phyloP scores from a whole-genome alignment of 2,797 vertebrate species.

The Manis javanica region DNA sequence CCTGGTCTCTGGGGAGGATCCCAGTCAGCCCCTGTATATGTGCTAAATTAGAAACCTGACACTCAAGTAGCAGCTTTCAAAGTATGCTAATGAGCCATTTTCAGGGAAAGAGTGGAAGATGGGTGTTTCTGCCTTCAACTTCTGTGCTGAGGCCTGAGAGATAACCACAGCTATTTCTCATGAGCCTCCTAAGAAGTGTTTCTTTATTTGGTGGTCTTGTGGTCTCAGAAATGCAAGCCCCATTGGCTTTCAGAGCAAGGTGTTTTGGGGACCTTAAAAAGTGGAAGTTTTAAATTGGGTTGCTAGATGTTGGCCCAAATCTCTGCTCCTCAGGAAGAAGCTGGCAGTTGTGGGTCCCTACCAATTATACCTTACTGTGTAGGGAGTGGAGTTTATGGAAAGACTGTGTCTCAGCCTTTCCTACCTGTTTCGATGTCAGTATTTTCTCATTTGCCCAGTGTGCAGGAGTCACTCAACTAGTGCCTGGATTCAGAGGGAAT shows the following conservation, averaged over 20 bases:
- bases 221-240: background rate
- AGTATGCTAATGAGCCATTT: background rate
- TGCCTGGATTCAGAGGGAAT: background rate
- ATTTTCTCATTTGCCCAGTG: background rate
- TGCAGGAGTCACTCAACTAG: too few species aligned
- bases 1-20: too few species aligned
- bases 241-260: background rate
- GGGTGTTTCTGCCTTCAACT: background rate
- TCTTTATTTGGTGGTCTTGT: background rate
- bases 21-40: background rate
- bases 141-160: background rate
- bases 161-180: too few species aligned
- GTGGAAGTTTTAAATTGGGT: background rate
- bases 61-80: background rate
- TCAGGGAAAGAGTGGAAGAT: background rate
- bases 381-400: too few species aligned
- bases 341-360: too few species aligned
- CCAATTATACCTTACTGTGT: too few species aligned
- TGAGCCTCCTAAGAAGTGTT: background rate
- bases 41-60: background rate
- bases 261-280: background rate
- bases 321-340: background rate
- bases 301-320: background rate
- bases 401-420: too few species aligned
- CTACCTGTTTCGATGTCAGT: too few species aligned